Percentiles rank a stretch among this genome's conserved stretches.
Conservation (phyloP, 2,113 vertebrate species). For the Gymnobelideus leadbeateri region DNA sequence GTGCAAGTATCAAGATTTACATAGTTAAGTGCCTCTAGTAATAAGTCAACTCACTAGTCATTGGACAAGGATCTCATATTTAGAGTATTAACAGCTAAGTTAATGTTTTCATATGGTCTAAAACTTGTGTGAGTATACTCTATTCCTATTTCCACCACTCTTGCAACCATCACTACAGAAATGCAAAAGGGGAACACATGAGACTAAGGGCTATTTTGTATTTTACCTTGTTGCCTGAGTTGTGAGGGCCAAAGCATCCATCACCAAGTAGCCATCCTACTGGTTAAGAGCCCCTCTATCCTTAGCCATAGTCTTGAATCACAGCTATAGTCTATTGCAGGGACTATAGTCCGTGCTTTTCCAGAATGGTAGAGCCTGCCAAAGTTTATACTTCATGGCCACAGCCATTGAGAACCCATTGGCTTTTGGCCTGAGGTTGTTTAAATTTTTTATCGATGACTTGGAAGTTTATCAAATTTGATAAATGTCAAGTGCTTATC, state of each 20-base stretch:
- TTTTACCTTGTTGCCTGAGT: neutral
- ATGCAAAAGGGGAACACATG: neutral
- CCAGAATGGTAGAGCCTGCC: neutral
- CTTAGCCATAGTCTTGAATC: neutral
- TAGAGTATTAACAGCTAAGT: neutral
- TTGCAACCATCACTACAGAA: neutral
- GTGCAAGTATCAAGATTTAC: neutral
- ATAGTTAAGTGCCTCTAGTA: neutral
- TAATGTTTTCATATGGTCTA: neutral
- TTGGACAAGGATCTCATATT: neutral
- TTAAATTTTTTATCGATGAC: neutral
- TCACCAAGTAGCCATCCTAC: neutral
- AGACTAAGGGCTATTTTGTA: neutral
- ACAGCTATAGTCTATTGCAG: neutral
- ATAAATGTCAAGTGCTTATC: neutral
- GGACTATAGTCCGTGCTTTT: neutral
- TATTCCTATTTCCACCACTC: neutral
- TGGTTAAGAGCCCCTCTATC: neutral
- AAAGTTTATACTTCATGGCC: neutral
- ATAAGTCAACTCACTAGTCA: neutral
- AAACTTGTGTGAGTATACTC: neutral
- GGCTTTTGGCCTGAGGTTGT: neutral
- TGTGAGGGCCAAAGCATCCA: neutral
- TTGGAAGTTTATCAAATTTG: neutral
- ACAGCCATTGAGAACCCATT: neutral